phyloP scores from a whole-genome alignment of 1,140 invertebrate genomes.

The Pseudomyrmex sp. region DNA sequence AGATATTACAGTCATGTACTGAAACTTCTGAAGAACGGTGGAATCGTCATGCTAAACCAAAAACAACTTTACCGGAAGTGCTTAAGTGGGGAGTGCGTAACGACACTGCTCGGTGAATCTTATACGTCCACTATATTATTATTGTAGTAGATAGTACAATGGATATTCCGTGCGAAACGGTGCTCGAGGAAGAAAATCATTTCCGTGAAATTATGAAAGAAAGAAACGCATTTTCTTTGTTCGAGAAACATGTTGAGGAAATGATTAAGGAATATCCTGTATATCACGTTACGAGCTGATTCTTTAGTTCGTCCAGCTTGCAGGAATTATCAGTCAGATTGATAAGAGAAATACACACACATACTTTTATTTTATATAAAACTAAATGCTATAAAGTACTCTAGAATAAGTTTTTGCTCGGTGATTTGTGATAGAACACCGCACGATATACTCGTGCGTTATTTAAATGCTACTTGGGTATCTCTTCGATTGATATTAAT shows the following conservation, averaged over 20 bases:
- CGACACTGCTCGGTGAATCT: constrained; percentile 57
- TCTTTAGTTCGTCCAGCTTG: constrained; percentile 49
- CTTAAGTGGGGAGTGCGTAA: constrained; percentile 61
- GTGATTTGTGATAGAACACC: too few species aligned
- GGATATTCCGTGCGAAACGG: background rate
- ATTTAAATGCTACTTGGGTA: background rate
- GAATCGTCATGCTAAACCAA: background rate
- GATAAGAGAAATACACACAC: background rate
- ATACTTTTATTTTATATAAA: constrained; percentile 55
- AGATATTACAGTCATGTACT: background rate
- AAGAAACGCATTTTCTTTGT: background rate
- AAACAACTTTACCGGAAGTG: constrained; percentile 51
- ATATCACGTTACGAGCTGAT: background rate
- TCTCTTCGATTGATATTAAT: constrained; percentile 28
- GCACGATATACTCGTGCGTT: too few species aligned
- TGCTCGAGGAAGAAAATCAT: background rate
- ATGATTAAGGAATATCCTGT: background rate
- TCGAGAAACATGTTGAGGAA: background rate
- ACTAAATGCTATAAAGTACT: constrained; percentile 27
- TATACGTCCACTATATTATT: constrained; percentile 72
- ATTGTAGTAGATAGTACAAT: constrained; percentile 56
- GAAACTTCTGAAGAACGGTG: constrained; percentile 13
- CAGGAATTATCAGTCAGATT: constrained; percentile 8
- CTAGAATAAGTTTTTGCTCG: constrained; percentile 15
- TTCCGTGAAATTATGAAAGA: background rate